Base-by-base conservation (phyloP, 37 sponge, comb jelly and placozoan species). In the Halichondria panicea region DNA sequence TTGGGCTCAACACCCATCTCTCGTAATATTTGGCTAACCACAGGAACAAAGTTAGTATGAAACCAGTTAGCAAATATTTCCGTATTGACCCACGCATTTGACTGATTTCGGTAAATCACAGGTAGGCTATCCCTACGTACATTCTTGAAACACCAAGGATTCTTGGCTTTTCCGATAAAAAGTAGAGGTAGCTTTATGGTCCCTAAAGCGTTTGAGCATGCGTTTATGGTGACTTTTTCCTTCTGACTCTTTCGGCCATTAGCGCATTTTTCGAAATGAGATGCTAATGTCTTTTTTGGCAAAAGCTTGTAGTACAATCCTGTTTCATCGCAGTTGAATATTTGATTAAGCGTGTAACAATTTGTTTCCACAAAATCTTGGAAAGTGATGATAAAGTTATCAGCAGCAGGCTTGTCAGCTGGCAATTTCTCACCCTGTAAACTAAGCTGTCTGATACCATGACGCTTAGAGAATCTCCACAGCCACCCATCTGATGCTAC, bases 241-340 rank as follows among this genome's bases (percentile, higher is more conserved):
- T 22, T 58, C n/a, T 34, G 34, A 7, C 38, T 63, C 38, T 63
- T 63, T 28, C 38, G 65, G 3, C 65, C 65, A 63, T 63, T 40
- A 33, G 65, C 65, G 18, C 39, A 63, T 18, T 63, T 84, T 31
- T 80, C 81, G 32, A 62, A 58, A 4, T 42, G 48, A 33, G 72
- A 27, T 18, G 81, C 81, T 11, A 80, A 53, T 1, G 81, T 58
- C 40, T 80, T 80, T 21, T 24, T 40, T 62, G 85, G 85, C 0
- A 84, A 54, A 40, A 77, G 41, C n/a, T 52, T 70, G 58, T 84
- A 84, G 39, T 62, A 76, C 13, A 84, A 37, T 5, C 78, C 85
- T n/a, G 85, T 71, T 50, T 77, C 85, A 84, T 77, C 85, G 70
- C 78, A 76, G 41, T 84, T 84, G 25, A 65, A 77, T 42, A 59